These are phyloP conservation scores for Trididemnum clinides DNA, from an alignment of 23 tunicate species.

Conservation along the genomic window DNA sequence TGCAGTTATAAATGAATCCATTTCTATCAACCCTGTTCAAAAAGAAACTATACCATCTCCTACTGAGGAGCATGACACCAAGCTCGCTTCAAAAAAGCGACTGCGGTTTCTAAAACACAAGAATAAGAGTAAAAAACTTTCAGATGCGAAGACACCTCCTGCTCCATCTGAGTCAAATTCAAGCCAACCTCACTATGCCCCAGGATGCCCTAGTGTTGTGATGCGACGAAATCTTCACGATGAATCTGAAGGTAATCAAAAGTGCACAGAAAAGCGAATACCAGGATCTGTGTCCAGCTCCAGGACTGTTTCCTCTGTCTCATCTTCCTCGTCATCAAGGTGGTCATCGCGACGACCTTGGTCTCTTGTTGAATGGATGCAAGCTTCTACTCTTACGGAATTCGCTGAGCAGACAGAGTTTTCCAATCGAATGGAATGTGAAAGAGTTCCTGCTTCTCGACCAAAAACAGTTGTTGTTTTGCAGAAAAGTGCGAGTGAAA, in stretches of 20 bases:
- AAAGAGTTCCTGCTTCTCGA: background rate
- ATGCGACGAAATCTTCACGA: background rate
- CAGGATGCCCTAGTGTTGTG: slow-evolving; percentile 8
- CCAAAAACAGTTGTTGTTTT: background rate
- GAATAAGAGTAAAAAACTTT: background rate
- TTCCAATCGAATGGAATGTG: background rate
- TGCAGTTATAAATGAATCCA: background rate
- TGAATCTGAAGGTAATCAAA: background rate
- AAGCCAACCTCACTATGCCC: background rate
- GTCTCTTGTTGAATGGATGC: slow-evolving; percentile 53
- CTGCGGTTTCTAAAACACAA: slow-evolving; percentile 11
- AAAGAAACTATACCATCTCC: background rate
- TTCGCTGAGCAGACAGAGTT: background rate
- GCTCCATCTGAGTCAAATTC: background rate
- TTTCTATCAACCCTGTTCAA: background rate
- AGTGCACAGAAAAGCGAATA: background rate
- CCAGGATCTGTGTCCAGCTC: slow-evolving; percentile 75
- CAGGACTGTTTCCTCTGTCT: slow-evolving; percentile 66
- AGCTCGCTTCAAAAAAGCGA: background rate
- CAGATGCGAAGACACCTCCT: background rate
- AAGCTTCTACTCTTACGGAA: slow-evolving; percentile 24
- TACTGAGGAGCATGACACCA: background rate
- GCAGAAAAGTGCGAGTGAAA: background rate
- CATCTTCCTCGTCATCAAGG: slow-evolving; percentile 39
- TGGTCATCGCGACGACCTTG: slow-evolving; percentile 63